Evolutionary conservation across 2,888 invertebrate species (phyloP), one percentile per base, ranked within the genome.

Genomic region (Nomada flava): DNA sequence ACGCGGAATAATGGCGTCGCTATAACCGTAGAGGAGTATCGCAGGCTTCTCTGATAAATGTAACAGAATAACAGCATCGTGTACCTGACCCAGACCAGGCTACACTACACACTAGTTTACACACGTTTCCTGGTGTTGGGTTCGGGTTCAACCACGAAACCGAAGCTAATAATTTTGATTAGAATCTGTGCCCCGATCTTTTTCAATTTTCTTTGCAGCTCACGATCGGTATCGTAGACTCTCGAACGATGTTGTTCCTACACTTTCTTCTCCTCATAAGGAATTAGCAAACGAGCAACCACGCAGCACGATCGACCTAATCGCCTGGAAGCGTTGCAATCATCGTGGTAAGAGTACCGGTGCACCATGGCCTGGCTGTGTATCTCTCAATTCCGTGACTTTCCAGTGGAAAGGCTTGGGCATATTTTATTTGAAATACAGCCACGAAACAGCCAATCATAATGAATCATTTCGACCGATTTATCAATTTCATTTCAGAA

Each of bases 101-200:
- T 44, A 44, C n/a, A 23, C 57, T 44, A 29, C 44, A 36, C 36
- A 36, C 36, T 5, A 36, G 36, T 36, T 5, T 36, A 36, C 36
- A 36, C 36, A 0, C 36, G 36, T 36, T 36, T 36, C 36, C 7
- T 36, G 36, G 36, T 44, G 23, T 20, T 36, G 70, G 36, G 53
- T 62, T 18, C 20, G 15, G 20, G 29, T 55, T 63, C 29, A 18
- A 26, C 15, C 59, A 26, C 26, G 23, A 23, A 52, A 44, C n/a
- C n/a, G 59, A 62, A n/a, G 15, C 60, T 68, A 60, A 62, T 68
- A 15, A 62, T 68, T 50, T 62, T 0, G 42, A 60, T 69, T 11
- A 44, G 18, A 64, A 64, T 70, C 70, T 50, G 5, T 13, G 26
- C 50, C 26, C 18, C 50, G n/a, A 60, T 52, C 50, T 9, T 52